Evolutionary conservation across 2,888 invertebrate species (phyloP), one percentile per base, ranked within the genome.

Genomic region (Rotaria magnacalcarata): DNA sequence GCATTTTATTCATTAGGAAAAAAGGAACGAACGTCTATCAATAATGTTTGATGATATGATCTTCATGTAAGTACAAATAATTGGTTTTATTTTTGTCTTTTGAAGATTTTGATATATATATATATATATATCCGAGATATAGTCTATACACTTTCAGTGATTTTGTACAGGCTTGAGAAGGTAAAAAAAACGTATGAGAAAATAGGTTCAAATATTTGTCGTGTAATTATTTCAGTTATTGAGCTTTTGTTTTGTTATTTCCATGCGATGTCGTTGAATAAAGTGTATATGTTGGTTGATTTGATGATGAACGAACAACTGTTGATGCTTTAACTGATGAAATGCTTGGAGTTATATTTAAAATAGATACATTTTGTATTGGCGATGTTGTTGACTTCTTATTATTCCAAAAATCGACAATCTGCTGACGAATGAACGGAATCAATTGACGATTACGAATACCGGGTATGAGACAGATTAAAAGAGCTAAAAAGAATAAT

Each of bases 391-490:
- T 16, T 27, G 67, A 34, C 34, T 41, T 67, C 24, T 67, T 67
- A 67, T 67, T 67, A 41, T 67, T 41, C 67, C 67, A 67, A 34
- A 67, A 67, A 19, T 67, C 67, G 19, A 67, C 16, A 16, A 67
- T 67, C 0, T 67, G 34, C 24, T 67, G 67, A 67, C 67, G 67
- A 27, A 67, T 67, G 2, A 41, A 67, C 0, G 67, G 67, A 27
- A 67, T 67, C 34, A 67, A 27, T 67, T 67, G 67, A 34, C 67
- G 67, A 67, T 67, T 34, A 34, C 67, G 67, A 67, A 67, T 67
- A 41, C 67, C 67, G 19, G 67, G 67, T 19, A 67, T 19, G 6
- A 67, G 67, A 27, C 67, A 67, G 19, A 34, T 67, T 67, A 34
- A 7, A 14, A 67, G 14, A 16, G 67, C 67, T 67, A 34, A 34